Percentiles rank a stretch among this genome's conserved stretches.
phyloP scores from a whole-genome alignment of 2,113 vertebrate genomes.

The Microtus oregoni region DNA sequence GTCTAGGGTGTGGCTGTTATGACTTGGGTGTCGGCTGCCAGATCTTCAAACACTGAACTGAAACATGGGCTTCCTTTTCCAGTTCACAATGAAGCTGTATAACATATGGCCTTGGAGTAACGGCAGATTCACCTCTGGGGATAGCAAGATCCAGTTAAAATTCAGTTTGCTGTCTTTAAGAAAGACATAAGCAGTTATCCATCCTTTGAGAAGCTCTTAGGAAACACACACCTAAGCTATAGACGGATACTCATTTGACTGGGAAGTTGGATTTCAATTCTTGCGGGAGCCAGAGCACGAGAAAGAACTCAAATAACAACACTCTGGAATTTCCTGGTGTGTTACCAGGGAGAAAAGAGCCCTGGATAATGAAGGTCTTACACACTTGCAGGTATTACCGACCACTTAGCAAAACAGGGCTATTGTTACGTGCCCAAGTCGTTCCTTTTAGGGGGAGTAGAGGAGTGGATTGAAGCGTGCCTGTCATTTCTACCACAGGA shows the following conservation, averaged over 20 bases:
- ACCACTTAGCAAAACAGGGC: constrained; percentile 78
- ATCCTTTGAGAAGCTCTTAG: constrained; percentile 69
- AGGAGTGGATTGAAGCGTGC: constrained; percentile 59
- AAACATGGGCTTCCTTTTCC: constrained; percentile 53
- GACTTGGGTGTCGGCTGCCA: constrained; percentile 40
- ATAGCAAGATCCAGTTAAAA: constrained; percentile 71
- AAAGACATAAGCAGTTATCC: constrained; percentile 66
- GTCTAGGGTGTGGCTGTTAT: constrained; percentile 7
- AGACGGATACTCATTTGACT: constrained; percentile 76
- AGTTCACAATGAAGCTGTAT: constrained; percentile 62
- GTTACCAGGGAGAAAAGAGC: constrained; percentile 75
- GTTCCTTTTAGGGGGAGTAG: constrained; percentile 65
- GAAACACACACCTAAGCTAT: constrained; percentile 78
- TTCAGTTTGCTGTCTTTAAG: constrained; percentile 72
- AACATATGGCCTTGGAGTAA: constrained; percentile 53
- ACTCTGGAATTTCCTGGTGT: constrained; percentile 74
- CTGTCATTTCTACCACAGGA: constrained; percentile 71
- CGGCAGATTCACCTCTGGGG: constrained; percentile 66
- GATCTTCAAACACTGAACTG: constrained; percentile 58
- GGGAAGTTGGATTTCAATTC: constrained; percentile 77
- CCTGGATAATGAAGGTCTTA: constrained; percentile 73
- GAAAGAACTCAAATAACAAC: constrained; percentile 78
- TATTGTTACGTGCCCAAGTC: constrained; percentile 75
- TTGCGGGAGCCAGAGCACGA: constrained; percentile 63
- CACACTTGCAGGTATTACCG: constrained; percentile 79